phyloP scores from a whole-genome alignment of 2,797 vertebrate species.

The Myotis findleyi region DNA sequence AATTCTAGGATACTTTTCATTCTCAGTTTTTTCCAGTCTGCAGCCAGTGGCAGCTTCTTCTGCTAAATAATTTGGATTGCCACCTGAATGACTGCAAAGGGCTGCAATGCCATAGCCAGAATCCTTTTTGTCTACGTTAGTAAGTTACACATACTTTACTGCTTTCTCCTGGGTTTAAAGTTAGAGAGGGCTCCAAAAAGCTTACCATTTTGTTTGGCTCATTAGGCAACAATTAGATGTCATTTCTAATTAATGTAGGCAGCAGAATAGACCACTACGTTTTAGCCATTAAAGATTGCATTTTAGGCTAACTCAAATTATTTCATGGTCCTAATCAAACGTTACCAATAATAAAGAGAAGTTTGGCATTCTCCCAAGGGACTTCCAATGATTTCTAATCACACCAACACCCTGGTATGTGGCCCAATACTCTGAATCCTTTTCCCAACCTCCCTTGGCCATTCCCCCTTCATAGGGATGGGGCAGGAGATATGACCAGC shows the following conservation, averaged over 20 bases:
- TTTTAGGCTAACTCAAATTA: conserved; percentile 55
- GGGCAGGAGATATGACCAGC: neutral
- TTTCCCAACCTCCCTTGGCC: neutral
- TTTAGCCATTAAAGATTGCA: conserved; percentile 34
- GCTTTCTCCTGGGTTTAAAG: conserved; percentile 31
- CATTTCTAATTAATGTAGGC: conserved; percentile 66
- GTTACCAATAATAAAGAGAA: conserved; percentile 59
- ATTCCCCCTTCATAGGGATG: neutral
- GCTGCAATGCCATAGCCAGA: neutral
- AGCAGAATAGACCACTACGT: conserved; percentile 13
- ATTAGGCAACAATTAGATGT: conserved; percentile 61
- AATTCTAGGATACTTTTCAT: neutral
- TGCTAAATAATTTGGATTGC: neutral
- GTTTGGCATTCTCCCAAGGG: conserved; percentile 24
- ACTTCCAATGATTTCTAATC: conserved; percentile 35
- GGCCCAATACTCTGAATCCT: neutral
- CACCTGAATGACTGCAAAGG: neutral
- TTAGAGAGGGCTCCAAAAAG: neutral
- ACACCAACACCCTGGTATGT: neutral
- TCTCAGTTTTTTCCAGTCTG: neutral
- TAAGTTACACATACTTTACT: neutral
- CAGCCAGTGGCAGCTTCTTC: neutral
- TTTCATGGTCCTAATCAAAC: conserved; percentile 59
- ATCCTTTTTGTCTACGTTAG: neutral
- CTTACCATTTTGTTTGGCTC: conserved; percentile 45